phyloP scores from a whole-genome alignment of 2,797 vertebrate genomes.

The Huso huso region DNA sequence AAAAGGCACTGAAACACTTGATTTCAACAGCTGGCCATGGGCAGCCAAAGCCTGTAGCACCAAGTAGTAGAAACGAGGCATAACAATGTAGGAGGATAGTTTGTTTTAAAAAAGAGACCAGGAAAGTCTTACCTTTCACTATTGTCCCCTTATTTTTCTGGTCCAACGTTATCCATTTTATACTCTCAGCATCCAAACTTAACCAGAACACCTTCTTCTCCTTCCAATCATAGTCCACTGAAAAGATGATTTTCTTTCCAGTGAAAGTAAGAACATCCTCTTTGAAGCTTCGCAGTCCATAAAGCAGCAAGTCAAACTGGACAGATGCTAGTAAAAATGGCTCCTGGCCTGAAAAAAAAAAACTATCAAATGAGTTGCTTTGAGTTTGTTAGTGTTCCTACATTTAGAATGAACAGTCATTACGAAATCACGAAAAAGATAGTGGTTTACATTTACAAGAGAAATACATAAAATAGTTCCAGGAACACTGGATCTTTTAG shows the following conservation, averaged over 20 bases:
- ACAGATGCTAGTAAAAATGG: constrained; percentile 71
- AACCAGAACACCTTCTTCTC: constrained; percentile 78
- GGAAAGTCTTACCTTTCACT: constrained; percentile 66
- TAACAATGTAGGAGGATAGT: no score
- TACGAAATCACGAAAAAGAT: not conserved
- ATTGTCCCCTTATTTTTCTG: constrained; percentile 59
- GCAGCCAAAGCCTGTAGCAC: no score
- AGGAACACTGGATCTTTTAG: not conserved
- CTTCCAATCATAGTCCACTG: constrained; percentile 72
- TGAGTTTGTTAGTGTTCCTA: no score
- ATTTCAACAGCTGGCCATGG: no score
- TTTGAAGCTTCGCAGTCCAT: constrained; percentile 58
- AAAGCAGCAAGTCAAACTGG: constrained; percentile 66
- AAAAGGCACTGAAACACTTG: no score
- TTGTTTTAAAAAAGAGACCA: no score
- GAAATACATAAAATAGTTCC: not conserved
- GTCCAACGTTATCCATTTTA: constrained; percentile 69
- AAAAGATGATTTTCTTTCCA: constrained; percentile 63
- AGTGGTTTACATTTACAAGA: not conserved
- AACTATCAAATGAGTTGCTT: not conserved
- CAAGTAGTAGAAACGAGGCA: no score
- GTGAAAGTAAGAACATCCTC: constrained; percentile 53
- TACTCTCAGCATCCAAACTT: constrained; percentile 72
- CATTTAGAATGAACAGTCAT: no score
- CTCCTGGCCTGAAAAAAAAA: constrained; percentile 54